phyloP scores from a whole-genome alignment of 1,140 invertebrate genomes.

The Lasioglossum baleicum region DNA sequence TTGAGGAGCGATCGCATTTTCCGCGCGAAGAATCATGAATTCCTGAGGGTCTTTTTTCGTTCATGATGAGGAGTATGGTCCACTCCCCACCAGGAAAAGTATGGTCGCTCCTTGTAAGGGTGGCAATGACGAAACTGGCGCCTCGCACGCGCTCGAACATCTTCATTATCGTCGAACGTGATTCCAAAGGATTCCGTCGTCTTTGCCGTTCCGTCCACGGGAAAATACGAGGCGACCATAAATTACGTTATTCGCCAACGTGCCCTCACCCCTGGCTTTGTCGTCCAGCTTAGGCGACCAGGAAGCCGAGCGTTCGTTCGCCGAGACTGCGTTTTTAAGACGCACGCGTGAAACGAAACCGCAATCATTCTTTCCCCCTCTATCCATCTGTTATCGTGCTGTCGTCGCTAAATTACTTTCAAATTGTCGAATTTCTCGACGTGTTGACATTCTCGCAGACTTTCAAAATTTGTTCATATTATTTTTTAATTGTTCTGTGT shows the following conservation, averaged over 20 bases:
- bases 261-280: too few species aligned
- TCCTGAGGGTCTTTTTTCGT: neutral
- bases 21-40: too few species aligned
- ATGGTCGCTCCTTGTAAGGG: conserved; percentile 39
- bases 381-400: neutral
- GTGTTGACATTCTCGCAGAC: too few species aligned
- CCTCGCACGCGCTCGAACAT: conserved; percentile 3
- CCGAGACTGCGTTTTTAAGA: too few species aligned
- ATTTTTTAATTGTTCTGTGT: too few species aligned
- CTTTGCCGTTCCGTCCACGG: neutral
- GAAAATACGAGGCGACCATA: neutral
- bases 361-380: too few species aligned
- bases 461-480: too few species aligned
- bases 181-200: conserved; percentile 8
- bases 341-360: too few species aligned
- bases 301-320: too few species aligned
- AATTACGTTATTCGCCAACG: too few species aligned
- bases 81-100: conserved; percentile 15
- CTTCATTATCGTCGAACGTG: conserved; percentile 44
- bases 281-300: too few species aligned
- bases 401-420: neutral
- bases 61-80: neutral
- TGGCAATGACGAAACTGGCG: conserved; percentile 2
- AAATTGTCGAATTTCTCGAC: neutral
- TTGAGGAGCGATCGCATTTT: too few species aligned